Base-by-base conservation (phyloP, 2,797 vertebrate genomes). In the Danio choprae region DNA sequence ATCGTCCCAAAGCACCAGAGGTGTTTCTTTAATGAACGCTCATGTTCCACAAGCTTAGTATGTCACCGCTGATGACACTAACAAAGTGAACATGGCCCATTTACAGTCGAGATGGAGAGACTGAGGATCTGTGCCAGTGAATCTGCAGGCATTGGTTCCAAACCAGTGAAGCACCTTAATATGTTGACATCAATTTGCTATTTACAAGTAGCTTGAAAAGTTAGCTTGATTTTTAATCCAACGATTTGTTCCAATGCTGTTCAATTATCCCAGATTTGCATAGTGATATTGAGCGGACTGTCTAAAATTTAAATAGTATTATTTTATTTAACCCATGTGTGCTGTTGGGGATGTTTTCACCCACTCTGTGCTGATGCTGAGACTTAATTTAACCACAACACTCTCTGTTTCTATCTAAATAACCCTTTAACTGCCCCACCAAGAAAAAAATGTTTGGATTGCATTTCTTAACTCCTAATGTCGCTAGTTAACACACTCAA, bases 11-110 rank as follows among this genome's bases (percentile, higher is more conserved):
- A 89, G 89, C 88, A 89, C 84, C 62, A 51, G 82, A 89, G 88
- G 91, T 87, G 90, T 91, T 92, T 86, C 87, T 88, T 78, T 86
- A 89, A 92, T 92, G 88, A 92, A 80, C 77, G 7, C 36, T 63
- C 86, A 82, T 85, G 85, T 88, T 89, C 89, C 86, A 86, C 86
- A 84, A 86, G 90, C 87, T 22, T 67, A 73, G 77, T 82, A 83
- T 87, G 87, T 86, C 86, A 91, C 59, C 86, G 86, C 83, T 84
- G 87, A 78, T 85, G 84, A 80, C 63, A 86, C 90, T 88, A 91
- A 91, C 89, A 87, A 91, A 90, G 86, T 86, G 83, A 88, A 90
- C 63, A 83, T 86, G 56, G 65, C 84, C 89, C 79, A 83, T 79
- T 79, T 79, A 74, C 22, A 56, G 53, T 72, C 79, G 64, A 73